Percentiles rank a stretch among this genome's conserved stretches.
phyloP scores from a whole-genome alignment of 2,113 vertebrate species.

The Sapajus apella region DNA sequence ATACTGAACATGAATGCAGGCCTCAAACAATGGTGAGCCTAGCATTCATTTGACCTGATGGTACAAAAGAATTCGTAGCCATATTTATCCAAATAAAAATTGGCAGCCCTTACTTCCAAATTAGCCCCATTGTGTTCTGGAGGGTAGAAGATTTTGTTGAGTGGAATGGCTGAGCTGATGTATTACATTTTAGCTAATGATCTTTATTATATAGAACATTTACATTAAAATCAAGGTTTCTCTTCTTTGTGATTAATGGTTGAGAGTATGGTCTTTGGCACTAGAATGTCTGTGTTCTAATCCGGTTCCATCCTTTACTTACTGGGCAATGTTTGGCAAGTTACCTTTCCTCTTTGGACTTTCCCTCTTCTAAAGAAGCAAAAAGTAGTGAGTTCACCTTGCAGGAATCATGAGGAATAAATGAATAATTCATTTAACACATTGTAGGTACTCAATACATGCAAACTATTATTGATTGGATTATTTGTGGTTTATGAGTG shows the following conservation, averaged over 20 bases:
- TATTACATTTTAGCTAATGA: background rate
- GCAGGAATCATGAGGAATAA: background rate
- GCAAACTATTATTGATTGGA: background rate
- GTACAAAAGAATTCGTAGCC: background rate
- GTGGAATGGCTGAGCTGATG: background rate
- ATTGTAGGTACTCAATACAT: background rate
- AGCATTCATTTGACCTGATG: background rate
- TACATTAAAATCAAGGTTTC: background rate
- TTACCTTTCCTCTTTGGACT: background rate
- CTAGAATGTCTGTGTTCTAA: background rate
- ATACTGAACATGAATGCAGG: background rate
- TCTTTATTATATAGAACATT: background rate
- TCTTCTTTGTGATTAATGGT: background rate
- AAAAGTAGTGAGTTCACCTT: background rate
- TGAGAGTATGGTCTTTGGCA: background rate
- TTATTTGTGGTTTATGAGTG: background rate
- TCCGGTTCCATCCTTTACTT: background rate
- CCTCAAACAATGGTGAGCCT: background rate
- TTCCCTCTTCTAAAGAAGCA: background rate
- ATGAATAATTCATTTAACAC: background rate
- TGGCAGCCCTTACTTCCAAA: background rate
- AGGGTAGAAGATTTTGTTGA: background rate
- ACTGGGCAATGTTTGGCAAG: background rate
- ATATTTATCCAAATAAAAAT: background rate
- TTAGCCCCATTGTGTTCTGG: background rate